Conservation (phyloP, 2,888 invertebrate species). For the Ceramica pisi region DNA sequence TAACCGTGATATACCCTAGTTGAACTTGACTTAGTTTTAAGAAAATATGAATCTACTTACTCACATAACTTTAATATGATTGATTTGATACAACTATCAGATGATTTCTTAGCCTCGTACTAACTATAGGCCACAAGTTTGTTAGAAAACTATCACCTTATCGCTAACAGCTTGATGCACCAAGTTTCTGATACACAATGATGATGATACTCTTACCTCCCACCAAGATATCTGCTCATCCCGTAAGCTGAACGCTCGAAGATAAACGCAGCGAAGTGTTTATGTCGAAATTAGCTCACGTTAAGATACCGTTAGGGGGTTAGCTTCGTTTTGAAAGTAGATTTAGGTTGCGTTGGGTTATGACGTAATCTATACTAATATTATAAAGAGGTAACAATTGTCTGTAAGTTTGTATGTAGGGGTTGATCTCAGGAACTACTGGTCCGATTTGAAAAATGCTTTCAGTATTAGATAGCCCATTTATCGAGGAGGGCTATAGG, state of each 20-base stretch:
- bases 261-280: conserved; percentile 56
- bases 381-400: no score
- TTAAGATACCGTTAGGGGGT: conserved; percentile 61
- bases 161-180: not conserved
- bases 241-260: conserved; percentile 24
- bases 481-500: no score
- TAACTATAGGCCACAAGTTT: not conserved
- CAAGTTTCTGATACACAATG: conserved; percentile 14
- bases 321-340: conserved; percentile 46
- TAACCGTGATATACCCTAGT: no score
- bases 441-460: no score
- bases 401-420: no score
- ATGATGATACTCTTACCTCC: conserved; percentile 5
- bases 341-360: conserved; percentile 43
- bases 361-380: no score
- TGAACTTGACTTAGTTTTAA: no score
- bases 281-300: conserved; percentile 64
- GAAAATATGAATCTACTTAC: no score
- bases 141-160: not conserved
- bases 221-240: conserved; percentile 32
- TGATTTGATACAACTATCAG: not conserved
- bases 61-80: no score
- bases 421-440: no score
- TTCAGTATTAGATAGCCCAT: no score
- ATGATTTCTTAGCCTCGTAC: not conserved